Conservation (phyloP, 2,888 invertebrate genomes). For the Gasteruption jaculator region DNA sequence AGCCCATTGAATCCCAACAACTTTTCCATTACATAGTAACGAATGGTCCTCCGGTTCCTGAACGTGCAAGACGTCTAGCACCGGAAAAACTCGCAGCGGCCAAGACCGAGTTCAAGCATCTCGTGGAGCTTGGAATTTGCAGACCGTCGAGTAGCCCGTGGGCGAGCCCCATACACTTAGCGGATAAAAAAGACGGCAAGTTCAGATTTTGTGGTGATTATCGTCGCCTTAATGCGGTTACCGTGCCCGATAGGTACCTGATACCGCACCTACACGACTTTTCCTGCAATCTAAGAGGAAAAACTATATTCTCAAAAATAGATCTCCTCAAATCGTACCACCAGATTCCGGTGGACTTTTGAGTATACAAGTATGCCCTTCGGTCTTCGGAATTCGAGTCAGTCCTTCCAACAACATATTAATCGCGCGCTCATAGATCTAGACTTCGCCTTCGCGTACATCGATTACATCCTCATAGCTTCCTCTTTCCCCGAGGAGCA, state of each 20-base stretch:
- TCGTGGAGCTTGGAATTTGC: slow-evolving; percentile 31
- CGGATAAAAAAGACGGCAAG: slow-evolving; percentile 9
- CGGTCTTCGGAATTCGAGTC: too few relatives aligned
- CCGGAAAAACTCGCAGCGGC: slow-evolving; percentile 31
- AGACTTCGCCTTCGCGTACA: too few relatives aligned
- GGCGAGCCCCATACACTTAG: slow-evolving; percentile 24
- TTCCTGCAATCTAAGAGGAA: slow-evolving; percentile 2
- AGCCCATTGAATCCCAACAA: slow-evolving; percentile 14
- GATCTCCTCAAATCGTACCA: slow-evolving; percentile 15
- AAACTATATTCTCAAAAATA: slow-evolving; percentile 12
- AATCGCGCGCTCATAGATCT: too few relatives aligned
- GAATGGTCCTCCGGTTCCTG: slow-evolving; percentile 33
- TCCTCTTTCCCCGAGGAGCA: too few relatives aligned
- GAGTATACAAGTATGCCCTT: too few relatives aligned
- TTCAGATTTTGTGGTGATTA: slow-evolving; percentile 17
- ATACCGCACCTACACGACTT: slow-evolving; percentile 14
- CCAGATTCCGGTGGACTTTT: too few relatives aligned
- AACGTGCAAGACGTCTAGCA: slow-evolving; percentile 31
- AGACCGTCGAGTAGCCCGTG: slow-evolving; percentile 34
- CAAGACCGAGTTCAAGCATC: slow-evolving; percentile 31
- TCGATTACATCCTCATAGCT: too few relatives aligned
- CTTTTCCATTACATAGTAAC: slow-evolving; percentile 28
- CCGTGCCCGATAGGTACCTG: slow-evolving; percentile 14
- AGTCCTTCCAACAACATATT: too few relatives aligned
- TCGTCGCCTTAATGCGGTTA: slow-evolving; percentile 11